phyloP scores from a whole-genome alignment of 2,888 invertebrate genomes.

The Bedellia somnulentella region DNA sequence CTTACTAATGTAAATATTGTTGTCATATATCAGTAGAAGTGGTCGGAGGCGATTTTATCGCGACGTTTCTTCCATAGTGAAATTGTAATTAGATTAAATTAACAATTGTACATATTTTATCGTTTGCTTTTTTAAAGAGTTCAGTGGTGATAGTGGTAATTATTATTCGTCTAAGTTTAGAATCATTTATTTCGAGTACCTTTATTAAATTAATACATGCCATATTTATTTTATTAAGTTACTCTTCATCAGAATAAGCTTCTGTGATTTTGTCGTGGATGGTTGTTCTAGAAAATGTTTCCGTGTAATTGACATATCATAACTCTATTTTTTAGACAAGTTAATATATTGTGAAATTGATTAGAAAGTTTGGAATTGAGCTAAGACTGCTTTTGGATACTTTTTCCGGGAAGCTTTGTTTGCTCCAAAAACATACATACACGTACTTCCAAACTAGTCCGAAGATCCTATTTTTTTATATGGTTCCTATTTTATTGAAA shows the following conservation, averaged over 20 bases:
- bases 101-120: constrained; percentile 48
- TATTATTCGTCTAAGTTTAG: constrained; percentile 49
- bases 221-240: constrained; percentile 57
- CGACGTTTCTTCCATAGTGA: constrained; percentile 56
- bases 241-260: constrained; percentile 11
- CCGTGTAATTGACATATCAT: constrained; percentile 24
- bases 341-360: constrained; percentile 7
- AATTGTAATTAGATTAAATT: constrained; percentile 18
- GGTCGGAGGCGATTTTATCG: constrained; percentile 27
- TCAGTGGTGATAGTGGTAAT: constrained; percentile 48
- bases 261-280: constrained; percentile 30
- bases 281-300: constrained; percentile 11
- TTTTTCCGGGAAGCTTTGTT: no score
- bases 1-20: constrained; percentile 51
- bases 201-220: constrained; percentile 48
- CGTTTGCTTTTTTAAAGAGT: constrained; percentile 35
- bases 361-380: constrained; percentile 45
- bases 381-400: constrained; percentile 46
- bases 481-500: no score
- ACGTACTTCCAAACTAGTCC: no score
- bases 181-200: constrained; percentile 29
- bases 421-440: no score
- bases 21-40: no score
- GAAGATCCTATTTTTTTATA: no score
- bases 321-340: constrained; percentile 18